A percentile compares a stretch with the other conserved stretches of the same genome.
Evolutionary conservation across 2,113 vertebrate genomes (phyloP).

Genomic region (Melanerpes formicivorus): DNA sequence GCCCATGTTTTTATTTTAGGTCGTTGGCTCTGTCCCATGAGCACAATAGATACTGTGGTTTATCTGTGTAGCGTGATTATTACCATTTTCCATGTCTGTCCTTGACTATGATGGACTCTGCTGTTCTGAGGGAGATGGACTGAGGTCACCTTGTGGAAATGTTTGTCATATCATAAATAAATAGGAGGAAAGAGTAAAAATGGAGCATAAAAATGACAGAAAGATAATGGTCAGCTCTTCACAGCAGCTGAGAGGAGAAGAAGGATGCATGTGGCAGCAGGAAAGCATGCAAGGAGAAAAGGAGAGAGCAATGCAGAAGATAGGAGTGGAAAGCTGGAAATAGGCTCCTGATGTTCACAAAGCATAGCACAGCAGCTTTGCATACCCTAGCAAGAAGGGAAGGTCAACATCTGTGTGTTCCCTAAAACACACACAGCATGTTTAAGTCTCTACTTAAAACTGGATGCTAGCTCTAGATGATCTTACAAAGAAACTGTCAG

Average conservation of each 20-base stretch:
- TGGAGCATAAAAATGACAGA: not conserved
- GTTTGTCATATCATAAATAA: not conserved
- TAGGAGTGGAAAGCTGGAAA: not conserved
- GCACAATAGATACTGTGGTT: not conserved
- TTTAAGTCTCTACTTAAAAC: not conserved
- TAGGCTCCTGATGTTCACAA: not conserved
- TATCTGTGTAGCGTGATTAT: not conserved
- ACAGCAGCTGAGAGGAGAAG: not conserved
- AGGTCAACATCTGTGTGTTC: not conserved
- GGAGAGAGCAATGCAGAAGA: not conserved
- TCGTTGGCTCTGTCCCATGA: not conserved
- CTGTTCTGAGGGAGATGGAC: not conserved
- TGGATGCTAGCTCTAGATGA: not conserved
- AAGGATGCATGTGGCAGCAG: not conserved
- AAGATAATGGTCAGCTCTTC: not conserved
- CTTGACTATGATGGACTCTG: not conserved
- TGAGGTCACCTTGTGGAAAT: not conserved
- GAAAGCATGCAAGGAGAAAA: not conserved
- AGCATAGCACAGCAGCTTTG: not conserved
- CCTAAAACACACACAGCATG: not conserved
- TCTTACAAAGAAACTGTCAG: not conserved
- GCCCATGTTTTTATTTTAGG: not conserved
- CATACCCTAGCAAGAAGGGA: not conserved
- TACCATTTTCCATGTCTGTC: not conserved
- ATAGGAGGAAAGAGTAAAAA: not conserved